Evolutionary conservation across 2,113 vertebrate genomes (phyloP).

Genomic region (Caloenas nicobarica): DNA sequence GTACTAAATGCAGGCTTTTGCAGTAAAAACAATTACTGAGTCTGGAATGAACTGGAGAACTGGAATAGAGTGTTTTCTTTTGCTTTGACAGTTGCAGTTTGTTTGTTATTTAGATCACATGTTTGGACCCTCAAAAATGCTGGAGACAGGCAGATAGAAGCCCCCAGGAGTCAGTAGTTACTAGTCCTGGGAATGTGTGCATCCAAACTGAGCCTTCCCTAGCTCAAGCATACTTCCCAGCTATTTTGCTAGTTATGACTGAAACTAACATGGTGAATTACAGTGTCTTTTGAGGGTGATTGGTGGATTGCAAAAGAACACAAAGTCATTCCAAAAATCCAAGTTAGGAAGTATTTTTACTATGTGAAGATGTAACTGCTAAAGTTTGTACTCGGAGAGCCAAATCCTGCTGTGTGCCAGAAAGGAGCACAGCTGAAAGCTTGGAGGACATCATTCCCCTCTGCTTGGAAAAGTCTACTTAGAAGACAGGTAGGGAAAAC

Average conservation of each 20-base stretch:
- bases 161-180: not conserved
- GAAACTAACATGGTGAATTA: not conserved
- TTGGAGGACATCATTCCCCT: not conserved
- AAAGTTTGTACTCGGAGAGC: not conserved
- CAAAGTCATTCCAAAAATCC: not conserved
- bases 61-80: not conserved
- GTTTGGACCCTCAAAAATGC: not conserved
- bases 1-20: not conserved
- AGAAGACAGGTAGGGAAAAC: not conserved
- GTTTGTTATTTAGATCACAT: not conserved
- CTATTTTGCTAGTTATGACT: not conserved
- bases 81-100: not conserved
- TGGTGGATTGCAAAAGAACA: slow-evolving; percentile 10
- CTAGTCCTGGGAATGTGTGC: not conserved
- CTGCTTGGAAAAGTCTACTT: not conserved
- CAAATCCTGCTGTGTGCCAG: not conserved
- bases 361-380: slow-evolving; percentile 18
- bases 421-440: not conserved
- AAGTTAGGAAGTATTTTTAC: slow-evolving; percentile 31
- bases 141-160: not conserved
- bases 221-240: not conserved
- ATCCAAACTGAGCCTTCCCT: not conserved
- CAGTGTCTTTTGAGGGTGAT: not conserved
- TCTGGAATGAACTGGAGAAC: not conserved
- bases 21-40: not conserved